Conservation (phyloP, 2,113 vertebrate genomes). For the Echinops telfairi region DNA sequence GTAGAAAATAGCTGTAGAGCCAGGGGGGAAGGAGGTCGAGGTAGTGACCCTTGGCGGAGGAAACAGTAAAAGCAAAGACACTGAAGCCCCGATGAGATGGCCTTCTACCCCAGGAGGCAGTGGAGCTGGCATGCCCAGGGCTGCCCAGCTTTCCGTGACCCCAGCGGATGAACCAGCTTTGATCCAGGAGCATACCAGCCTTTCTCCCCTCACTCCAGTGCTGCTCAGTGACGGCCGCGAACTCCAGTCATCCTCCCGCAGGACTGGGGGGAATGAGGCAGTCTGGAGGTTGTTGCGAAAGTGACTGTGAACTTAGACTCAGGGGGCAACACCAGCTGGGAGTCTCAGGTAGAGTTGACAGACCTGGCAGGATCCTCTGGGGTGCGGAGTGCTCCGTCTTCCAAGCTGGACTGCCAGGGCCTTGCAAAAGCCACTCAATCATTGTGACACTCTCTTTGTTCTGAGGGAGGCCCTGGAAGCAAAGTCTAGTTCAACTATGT, state of each 20-base stretch:
- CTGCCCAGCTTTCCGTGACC: neutral
- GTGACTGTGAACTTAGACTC: neutral
- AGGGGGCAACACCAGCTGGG: neutral
- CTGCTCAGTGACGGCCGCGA: neutral
- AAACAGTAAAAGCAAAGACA: neutral
- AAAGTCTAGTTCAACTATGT: neutral
- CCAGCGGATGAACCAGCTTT: neutral
- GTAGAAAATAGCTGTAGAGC: too few species aligned
- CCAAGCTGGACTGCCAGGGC: neutral
- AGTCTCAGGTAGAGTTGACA: neutral
- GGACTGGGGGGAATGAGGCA: neutral
- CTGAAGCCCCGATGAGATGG: neutral
- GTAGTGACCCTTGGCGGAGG: neutral
- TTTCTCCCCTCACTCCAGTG: neutral
- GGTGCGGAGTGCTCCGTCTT: neutral
- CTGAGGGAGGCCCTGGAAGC: neutral
- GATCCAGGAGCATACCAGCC: neutral
- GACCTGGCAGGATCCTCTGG: neutral
- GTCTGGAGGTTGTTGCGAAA: neutral
- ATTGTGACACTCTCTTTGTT: slow-evolving; percentile 25
- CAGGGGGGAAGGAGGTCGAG: neutral
- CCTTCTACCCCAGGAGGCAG: neutral
- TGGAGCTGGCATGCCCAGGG: neutral
- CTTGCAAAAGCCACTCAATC: neutral
- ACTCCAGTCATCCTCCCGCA: too few species aligned